phyloP scores from a whole-genome alignment of 2,113 vertebrate species.

The Bufo bufo region DNA sequence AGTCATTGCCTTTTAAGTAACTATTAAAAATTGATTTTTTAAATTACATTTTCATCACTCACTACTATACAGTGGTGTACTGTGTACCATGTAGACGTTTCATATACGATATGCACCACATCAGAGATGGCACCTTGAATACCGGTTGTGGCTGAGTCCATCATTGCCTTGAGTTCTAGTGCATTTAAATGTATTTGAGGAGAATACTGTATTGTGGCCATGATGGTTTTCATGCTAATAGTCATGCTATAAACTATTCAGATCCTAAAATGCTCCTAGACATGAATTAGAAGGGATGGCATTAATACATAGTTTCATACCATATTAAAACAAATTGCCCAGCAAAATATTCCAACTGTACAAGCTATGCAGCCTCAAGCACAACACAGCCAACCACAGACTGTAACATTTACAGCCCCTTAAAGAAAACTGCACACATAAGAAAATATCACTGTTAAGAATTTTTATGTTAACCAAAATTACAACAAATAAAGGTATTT shows the following conservation, averaged over 20 bases:
- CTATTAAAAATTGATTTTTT: too few species aligned
- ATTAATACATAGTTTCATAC: slow-evolving; percentile 17
- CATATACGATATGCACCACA: not conserved
- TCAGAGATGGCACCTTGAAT: slow-evolving; percentile 3
- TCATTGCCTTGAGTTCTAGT: not conserved
- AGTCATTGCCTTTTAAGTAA: too few species aligned
- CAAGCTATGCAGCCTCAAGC: slow-evolving; percentile 6
- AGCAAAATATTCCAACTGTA: not conserved
- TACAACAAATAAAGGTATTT: not conserved
- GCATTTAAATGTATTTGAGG: not conserved
- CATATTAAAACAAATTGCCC: slow-evolving; percentile 20
- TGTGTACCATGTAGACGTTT: not conserved
- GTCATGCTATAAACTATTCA: not conserved
- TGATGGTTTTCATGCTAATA: not conserved
- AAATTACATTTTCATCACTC: not conserved
- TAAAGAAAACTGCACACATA: slow-evolving; percentile 11
- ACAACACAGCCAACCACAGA: slow-evolving; percentile 24
- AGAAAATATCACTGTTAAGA: slow-evolving; percentile 4
- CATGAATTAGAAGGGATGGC: not conserved
- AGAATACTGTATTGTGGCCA: not conserved
- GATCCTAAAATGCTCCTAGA: slow-evolving; percentile 18
- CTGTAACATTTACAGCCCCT: not conserved
- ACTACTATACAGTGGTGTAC: not conserved
- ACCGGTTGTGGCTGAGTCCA: not conserved
- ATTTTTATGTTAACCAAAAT: not conserved